Base-by-base conservation (phyloP, 2,113 vertebrate species). In the Pipra filicauda region DNA sequence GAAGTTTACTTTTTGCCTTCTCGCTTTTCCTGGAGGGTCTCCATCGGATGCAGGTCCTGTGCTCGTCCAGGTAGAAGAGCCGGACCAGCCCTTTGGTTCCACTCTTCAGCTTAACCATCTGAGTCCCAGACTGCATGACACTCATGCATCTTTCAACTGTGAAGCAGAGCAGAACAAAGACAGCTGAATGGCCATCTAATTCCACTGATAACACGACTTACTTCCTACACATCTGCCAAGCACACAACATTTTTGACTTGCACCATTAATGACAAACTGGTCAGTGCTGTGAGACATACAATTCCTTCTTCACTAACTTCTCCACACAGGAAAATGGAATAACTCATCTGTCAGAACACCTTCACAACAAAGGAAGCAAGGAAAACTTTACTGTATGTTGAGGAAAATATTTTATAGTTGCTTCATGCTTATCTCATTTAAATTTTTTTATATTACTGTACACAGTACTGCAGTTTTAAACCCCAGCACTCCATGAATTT, bases 61-160 rank as follows among this genome's bases (percentile, higher is more conserved):
- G 99, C 70, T 99, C 99, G 89, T 99, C 99, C 98, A 99, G 98
- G 98, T 99, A 99, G 96, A 99, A 99, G 93, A 99, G 99, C 6
- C 99, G 98, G 58, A 99, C 98, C 2, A 99, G 98, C 18, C 99
- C 99, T 97, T 99, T 99, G 96, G 98, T 98, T n/a, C 99, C 99
- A 33, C 98, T 98, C 98, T 99, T 99, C 97, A 99, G 97, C 94
- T 99, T 99, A 93, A 99, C 98, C 99, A 99, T 99, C 98, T 99
- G 99, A n/a, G 99, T 99, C 97, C 99, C 99, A 37, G 99, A 99
- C 98, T 99, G 99, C 99, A 99, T 99, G 73, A 99, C 98, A 90
- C 98, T 98, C 99, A 99, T 99, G 97, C 99, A 99, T 99, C 99
- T 98, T 98, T 99, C 99, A 98, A 99, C 99, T 99, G 98, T 41